A percentile compares a stretch with the other conserved stretches of the same genome.
Conservation (phyloP, 1,140 invertebrate genomes). For the Triops longicaudatus region DNA sequence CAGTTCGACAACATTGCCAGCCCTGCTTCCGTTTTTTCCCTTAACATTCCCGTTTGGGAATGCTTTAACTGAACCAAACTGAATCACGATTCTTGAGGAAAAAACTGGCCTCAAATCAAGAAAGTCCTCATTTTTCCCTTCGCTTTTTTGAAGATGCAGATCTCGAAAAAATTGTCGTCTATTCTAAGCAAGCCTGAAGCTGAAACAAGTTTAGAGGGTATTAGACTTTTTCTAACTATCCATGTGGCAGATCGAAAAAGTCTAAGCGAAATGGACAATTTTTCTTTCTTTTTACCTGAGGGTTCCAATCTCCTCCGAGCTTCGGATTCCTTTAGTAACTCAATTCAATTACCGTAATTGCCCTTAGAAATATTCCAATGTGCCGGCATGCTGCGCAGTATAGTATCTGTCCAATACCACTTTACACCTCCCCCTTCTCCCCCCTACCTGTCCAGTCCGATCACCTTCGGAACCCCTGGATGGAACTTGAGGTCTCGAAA, state of each 20-base stretch:
- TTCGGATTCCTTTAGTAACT: not conserved
- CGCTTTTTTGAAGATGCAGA: not conserved
- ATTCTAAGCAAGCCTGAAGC: not conserved
- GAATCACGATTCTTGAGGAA: not conserved
- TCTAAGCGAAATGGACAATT: too few relatives aligned
- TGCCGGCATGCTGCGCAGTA: not conserved
- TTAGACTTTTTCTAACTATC: too few relatives aligned
- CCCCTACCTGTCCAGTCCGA: not conserved
- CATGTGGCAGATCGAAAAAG: too few relatives aligned
- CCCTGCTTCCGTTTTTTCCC: not conserved
- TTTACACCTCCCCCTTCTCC: too few relatives aligned
- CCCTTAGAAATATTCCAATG: not conserved
- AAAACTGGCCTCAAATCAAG: not conserved
- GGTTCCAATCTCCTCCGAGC: too few relatives aligned
- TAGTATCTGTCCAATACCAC: not conserved
- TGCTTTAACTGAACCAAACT: not conserved
- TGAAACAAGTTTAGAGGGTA: not conserved
- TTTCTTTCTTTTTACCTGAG: too few relatives aligned
- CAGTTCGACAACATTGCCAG: not conserved
- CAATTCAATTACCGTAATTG: conserved; percentile 8
- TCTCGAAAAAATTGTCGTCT: not conserved
- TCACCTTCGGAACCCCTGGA: not conserved
- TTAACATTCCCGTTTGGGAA: not conserved
- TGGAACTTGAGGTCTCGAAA: not conserved
- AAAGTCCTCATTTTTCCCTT: not conserved